Base-by-base conservation (phyloP, 2,888 invertebrate species). In the Phortica okadai region DNA sequence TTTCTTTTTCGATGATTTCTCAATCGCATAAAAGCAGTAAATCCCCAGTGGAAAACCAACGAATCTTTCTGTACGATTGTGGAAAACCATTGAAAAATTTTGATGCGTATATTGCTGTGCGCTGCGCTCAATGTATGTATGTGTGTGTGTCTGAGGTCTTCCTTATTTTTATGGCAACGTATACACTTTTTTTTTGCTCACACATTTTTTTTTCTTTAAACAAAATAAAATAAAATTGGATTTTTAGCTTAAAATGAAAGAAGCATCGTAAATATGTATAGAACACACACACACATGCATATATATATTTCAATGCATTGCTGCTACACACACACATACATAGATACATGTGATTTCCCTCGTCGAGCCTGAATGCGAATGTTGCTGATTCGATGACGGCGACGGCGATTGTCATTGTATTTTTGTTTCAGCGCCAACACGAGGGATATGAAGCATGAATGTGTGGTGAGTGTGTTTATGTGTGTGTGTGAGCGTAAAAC, bases 161-260 rank as follows among this genome's bases (percentile, higher is more conserved):
- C 76, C 73, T 73, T 76, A 79, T 83, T 85, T 33, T 87, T 85
- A 85, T 87, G 81, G 84, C 84, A 82, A 80, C 85, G 50, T 50
- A 50, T 50, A 11, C 50, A 50, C 50, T 50, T 50, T 50, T 50
- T 50, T 50, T 50, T 50, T 45, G 6, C 8, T 50, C 14, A 2
- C 8, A 41, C 85, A 85, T 83, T 84, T 21, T 21, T 59, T 33
- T 33, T 33, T 2, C 33, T 33, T 33, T 33, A 82, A 78, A 79
- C 80, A 76, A 81, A 82, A 82, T 87, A 87, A 85, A 85, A 87
- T 87, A 83, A 85, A 87, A 85, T 85, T 85, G 87, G 85, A 85
- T 85, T 85, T 33, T 87, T 83, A 82, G 87, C 87, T 82, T 80
- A 81, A 83, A 85, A 84, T 83, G 82, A 83, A 66, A 79, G 83